Evolutionary conservation across 2,888 invertebrate genomes (phyloP), one percentile per base, ranked within the genome.

Genomic region (Nipponacmea schrenckii): DNA sequence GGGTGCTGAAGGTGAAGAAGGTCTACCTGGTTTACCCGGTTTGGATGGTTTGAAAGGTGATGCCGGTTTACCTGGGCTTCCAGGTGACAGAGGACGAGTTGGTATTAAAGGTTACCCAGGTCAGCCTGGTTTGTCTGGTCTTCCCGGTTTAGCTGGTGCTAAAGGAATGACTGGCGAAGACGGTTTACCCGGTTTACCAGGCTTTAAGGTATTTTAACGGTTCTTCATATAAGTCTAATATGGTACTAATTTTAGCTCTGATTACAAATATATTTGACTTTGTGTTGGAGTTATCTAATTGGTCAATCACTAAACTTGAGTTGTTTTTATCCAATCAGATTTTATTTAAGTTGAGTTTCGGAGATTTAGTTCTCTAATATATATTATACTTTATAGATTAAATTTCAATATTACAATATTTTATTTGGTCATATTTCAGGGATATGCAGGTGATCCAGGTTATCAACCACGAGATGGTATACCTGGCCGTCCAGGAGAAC

Each of bases 31-130:
- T 46, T 69, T 81, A 26, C 74, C 79, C 24, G 84, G 84, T 24
- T 64, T 75, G 2, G 80, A 80, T 72, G 81, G 77, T 73, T 71
- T 71, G 64, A 77, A 77, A 45, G 90, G 89, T 65, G 79, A 81
- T 31, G 83, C 84, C 48, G 88, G 86, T 17, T 39, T 73, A 0
- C 74, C 79, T 50, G 74, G 79, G 27, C 70, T 83, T 71, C 92
- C 93, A 87, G 88, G 88, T n/a, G 50, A 39, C 62, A 84, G 81
- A 69, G 88, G 88, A 68, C 79, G 77, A n/a, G 69, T 64, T 17
- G 91, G 84, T 31, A 74, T 79, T 7, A 62, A 74, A n/a, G 84
- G 84, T 46, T 70, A 74, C 1, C 67, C 74, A 39, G 85, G 96
- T n/a, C 87, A 90, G 24, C 76, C 77, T 63, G 84, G 84, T 62